phyloP scores from a whole-genome alignment of 2,113 vertebrate genomes.

The Ptyas mucosa region DNA sequence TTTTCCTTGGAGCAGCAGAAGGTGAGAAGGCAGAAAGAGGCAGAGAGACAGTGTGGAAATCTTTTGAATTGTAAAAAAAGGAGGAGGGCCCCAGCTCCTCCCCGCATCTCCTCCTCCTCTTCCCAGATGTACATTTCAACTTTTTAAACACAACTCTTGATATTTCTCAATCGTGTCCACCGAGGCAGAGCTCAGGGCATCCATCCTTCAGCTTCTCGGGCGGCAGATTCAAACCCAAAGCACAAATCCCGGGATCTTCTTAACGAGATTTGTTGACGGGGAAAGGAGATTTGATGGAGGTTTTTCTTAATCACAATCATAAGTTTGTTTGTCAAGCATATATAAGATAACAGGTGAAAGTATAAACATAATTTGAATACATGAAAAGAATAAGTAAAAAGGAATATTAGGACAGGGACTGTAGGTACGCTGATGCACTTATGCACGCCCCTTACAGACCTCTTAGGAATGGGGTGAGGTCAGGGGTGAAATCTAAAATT shows the following conservation, averaged over 20 bases:
- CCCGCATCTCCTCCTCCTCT: conserved; percentile 9
- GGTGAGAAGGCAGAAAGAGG: background rate
- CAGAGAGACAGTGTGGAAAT: fast-evolving
- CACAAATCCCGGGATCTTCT: background rate
- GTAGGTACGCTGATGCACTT: no score
- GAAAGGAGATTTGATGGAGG: background rate
- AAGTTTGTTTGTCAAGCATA: no score
- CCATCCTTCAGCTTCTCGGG: background rate
- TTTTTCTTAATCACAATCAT: background rate
- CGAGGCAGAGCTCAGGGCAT: fast-evolving
- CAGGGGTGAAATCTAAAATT: no score
- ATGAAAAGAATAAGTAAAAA: no score
- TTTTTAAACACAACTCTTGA: fast-evolving
- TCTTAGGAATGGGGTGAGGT: no score
- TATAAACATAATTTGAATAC: no score
- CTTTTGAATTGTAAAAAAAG: background rate
- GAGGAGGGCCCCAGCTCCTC: conserved; percentile 2
- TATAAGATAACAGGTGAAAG: no score
- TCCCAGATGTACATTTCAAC: background rate
- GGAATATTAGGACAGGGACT: no score
- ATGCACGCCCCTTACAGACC: no score
- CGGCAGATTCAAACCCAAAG: background rate
- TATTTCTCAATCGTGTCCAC: background rate
- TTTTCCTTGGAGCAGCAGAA: background rate
- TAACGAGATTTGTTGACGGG: background rate